A percentile compares a stretch with the other conserved stretches of the same genome.
Conservation (phyloP, 2,113 vertebrate species). For the Chloebia gouldiae region DNA sequence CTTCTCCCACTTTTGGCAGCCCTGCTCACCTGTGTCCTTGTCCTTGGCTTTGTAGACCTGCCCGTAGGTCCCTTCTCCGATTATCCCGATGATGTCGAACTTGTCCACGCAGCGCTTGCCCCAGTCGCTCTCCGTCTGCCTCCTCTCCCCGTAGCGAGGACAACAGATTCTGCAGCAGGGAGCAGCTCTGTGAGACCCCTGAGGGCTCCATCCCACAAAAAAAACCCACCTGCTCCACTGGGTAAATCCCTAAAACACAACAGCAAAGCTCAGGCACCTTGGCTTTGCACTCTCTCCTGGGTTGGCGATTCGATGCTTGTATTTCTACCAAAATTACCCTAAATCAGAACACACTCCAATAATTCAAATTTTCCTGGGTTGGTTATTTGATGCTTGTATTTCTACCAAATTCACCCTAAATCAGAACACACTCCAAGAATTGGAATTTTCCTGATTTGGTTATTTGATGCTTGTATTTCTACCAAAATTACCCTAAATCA, state of each 20-base stretch:
- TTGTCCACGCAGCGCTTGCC: slow-evolving; percentile 98
- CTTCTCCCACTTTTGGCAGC: not conserved
- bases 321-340: too few species aligned
- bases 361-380: too few species aligned
- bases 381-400: too few species aligned
- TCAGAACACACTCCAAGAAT: too few species aligned
- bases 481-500: too few species aligned
- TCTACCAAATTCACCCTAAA: too few species aligned
- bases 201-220: not conserved
- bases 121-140: slow-evolving; percentile 95
- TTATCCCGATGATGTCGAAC: slow-evolving; percentile 97
- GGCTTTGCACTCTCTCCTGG: too few species aligned
- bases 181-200: not conserved
- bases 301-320: too few species aligned
- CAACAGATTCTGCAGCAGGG: slow-evolving; percentile 89
- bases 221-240: rapidly evolving
- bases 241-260: too few species aligned
- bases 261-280: not conserved
- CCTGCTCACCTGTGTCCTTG: slow-evolving; percentile 88
- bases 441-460: too few species aligned
- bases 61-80: slow-evolving; percentile 96
- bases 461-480: too few species aligned
- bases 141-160: slow-evolving; percentile 95
- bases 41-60: slow-evolving; percentile 99
- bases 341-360: too few species aligned